A percentile compares a stretch with the other conserved stretches of the same genome.
These are phyloP conservation scores for Archilochus colubris DNA, from an alignment of 2,113 vertebrate genomes.

Conservation along the genomic window DNA sequence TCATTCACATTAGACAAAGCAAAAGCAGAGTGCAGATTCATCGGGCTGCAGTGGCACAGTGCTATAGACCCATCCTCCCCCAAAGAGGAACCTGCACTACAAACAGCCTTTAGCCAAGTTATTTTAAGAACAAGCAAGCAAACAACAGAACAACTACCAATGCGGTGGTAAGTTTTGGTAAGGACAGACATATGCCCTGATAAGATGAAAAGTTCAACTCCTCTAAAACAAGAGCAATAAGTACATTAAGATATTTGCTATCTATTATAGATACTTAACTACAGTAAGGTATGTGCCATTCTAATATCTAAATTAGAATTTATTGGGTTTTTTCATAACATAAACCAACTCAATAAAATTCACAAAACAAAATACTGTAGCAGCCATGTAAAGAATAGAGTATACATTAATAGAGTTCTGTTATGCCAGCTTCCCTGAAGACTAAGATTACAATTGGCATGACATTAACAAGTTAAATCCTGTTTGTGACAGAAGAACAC, in stretches of 20 bases:
- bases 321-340: background rate
- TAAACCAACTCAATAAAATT: background rate
- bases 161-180: background rate
- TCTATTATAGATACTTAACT: background rate
- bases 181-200: background rate
- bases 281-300: background rate
- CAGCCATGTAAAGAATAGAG: background rate
- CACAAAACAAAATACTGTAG: background rate
- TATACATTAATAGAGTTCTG: background rate
- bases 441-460: background rate
- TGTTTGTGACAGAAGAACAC: background rate
- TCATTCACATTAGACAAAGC: background rate
- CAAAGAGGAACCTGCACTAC: background rate
- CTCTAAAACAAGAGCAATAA: background rate
- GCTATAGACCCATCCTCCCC: background rate
- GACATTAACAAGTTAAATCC: background rate
- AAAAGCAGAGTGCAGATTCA: background rate
- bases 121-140: background rate
- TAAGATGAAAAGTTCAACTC: background rate
- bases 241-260: background rate
- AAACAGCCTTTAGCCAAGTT: background rate
- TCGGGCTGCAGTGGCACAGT: background rate
- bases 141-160: background rate
- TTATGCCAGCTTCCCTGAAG: background rate
- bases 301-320: background rate